Base-by-base conservation (phyloP, 1,140 invertebrate genomes). In the Drosophila serrata region DNA sequence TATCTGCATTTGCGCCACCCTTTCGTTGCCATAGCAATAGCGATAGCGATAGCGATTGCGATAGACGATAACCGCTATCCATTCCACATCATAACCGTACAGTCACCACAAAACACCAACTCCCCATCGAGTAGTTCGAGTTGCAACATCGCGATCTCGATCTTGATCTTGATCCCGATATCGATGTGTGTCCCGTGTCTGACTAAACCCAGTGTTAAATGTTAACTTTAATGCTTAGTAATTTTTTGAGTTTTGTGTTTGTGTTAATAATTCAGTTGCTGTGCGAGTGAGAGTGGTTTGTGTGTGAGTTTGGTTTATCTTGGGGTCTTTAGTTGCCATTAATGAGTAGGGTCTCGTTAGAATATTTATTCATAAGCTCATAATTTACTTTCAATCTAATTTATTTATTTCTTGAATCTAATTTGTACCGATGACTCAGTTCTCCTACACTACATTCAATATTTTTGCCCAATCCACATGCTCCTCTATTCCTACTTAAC, bases 61-160 rank as follows among this genome's bases (percentile, higher is more conserved):
- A 37, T 61, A 51, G 17, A 22, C 45, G 27, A 53, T 61, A 49
- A 11, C 24, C 33, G 29, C 33, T 42, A 67, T 63, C 33, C 31
- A 19, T n/a, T 6, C 9, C 33, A 61, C 59, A 63, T 19, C 45
- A 39, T 43, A 35, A 40, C 29, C 6, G 64, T 42, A 69, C 65
- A 67, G 61, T 69, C 65, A 69, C 29, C 65, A 65, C 45, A 42
- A 69, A 19, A 51, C 46, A 31, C n/a, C 11, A 19, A 49, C 48
- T 17, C 11, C n/a, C 46, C 48, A 31, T 63, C 37, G 46, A 43
- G 65, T 69, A 67, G 62, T 55, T 69, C 65, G 46, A 67, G 61
- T 69, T 45, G 37, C 31, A 24, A 29, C 24, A 37, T 53, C 29
- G 31, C 22, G 59, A 51, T 51, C 58, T 29, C 11, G 59, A 37